These are phyloP conservation scores for Poeciliopsis infans DNA, from an alignment of 2,797 vertebrate species.

Conservation along the genomic window DNA sequence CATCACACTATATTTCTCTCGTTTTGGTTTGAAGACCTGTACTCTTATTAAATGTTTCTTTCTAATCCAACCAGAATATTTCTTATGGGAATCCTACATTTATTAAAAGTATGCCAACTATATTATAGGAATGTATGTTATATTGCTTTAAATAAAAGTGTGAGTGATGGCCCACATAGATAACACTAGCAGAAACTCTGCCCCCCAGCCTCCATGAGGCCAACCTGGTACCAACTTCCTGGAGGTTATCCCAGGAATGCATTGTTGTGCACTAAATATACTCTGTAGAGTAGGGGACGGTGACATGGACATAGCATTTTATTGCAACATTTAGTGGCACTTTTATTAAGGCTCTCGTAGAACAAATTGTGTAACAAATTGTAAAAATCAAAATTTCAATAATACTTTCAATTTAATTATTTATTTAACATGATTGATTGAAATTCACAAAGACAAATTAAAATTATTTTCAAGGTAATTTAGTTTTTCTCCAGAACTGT, in stretches of 20 bases:
- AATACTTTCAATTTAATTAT: too few species aligned
- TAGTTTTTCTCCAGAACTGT: too few species aligned
- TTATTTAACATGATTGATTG: too few species aligned
- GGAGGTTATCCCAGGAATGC: neutral
- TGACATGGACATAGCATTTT: too few species aligned
- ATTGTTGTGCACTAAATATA: neutral
- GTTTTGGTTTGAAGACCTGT: neutral
- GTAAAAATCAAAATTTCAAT: too few species aligned
- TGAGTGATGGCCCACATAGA: neutral
- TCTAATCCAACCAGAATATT: neutral
- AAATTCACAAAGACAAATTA: too few species aligned
- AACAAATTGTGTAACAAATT: too few species aligned
- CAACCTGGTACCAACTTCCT: neutral
- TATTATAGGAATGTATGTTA: neutral
- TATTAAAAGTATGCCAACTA: neutral
- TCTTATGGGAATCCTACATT: neutral
- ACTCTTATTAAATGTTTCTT: neutral
- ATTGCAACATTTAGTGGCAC: too few species aligned
- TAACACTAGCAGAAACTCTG: too few species aligned
- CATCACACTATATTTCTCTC: neutral
- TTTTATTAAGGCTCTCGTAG: too few species aligned
- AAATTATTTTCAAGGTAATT: too few species aligned
- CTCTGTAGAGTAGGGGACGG: neutral
- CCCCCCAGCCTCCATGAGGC: neutral
- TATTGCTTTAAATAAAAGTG: neutral